A percentile compares a stretch with the other conserved stretches of the same genome.
These are phyloP conservation scores for Cichlasoma orientale DNA, from an alignment of 2,797 vertebrate species.

Conservation along the genomic window DNA sequence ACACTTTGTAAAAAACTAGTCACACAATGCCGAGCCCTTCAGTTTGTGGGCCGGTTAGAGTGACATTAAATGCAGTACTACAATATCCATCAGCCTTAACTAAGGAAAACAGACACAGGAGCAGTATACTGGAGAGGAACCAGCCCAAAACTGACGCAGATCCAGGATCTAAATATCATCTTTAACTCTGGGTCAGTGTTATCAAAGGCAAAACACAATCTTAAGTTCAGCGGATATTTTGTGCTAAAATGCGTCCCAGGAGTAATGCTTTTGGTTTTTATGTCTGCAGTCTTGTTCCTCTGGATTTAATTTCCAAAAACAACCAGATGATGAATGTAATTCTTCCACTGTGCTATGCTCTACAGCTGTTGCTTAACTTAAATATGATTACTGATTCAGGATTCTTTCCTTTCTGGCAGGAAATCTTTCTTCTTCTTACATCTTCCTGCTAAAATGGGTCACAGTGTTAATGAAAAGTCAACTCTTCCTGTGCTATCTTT, in stretches of 20 bases:
- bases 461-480: slow-evolving; percentile 10
- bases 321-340: not conserved
- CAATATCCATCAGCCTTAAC: not conserved
- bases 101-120: not conserved
- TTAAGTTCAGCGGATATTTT: not conserved
- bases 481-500: slow-evolving; percentile 17
- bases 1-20: no score
- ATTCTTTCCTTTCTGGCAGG: slow-evolving; percentile 15
- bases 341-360: not conserved
- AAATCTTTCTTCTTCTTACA: not conserved
- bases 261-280: not conserved
- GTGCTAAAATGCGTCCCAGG: not conserved
- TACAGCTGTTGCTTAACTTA: slow-evolving; percentile 6
- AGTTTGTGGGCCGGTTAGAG: not conserved
- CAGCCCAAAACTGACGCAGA: not conserved
- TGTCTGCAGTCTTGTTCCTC: not conserved
- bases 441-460: slow-evolving; percentile 14
- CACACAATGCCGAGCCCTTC: not conserved
- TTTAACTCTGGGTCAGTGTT: not conserved
- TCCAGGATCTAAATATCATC: not conserved
- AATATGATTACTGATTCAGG: not conserved
- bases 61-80: not conserved
- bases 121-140: not conserved
- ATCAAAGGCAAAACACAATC: not conserved
- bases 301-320: not conserved